Conservation (phyloP, 2,113 vertebrate genomes). For the Phylloscopus whistleri region DNA sequence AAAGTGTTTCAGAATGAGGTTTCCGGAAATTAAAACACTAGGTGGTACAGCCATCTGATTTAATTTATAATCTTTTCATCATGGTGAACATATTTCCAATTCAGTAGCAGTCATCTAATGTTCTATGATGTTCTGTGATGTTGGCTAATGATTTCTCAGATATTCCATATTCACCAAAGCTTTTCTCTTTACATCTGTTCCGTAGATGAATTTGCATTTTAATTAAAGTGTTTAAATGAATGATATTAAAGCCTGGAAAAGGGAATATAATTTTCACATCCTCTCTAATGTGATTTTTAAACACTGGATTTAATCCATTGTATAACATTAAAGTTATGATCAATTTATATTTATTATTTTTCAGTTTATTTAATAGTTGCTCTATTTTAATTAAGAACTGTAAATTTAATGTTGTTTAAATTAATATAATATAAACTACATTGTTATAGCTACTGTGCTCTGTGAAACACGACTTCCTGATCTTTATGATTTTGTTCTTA, state of each 20-base stretch:
- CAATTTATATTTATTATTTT: neutral
- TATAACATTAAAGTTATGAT: neutral
- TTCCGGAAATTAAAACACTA: slow-evolving; percentile 65
- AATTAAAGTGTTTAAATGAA: slow-evolving; percentile 31
- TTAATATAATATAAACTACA: neutral
- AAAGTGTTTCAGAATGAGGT: slow-evolving; percentile 47
- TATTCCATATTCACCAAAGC: slow-evolving; percentile 41
- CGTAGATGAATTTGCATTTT: slow-evolving; percentile 62
- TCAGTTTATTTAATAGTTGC: neutral
- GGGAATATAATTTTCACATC: slow-evolving; percentile 25
- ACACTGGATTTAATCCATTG: neutral
- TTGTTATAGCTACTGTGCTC: neutral
- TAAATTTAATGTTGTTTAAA: neutral
- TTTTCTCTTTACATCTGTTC: slow-evolving; percentile 50
- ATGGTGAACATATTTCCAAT: slow-evolving; percentile 2
- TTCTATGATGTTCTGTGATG: slow-evolving; percentile 3
- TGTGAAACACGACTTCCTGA: neutral
- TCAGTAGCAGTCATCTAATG: slow-evolving; percentile 24
- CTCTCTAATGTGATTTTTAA: slow-evolving; percentile 6
- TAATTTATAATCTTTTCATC: slow-evolving; percentile 51
- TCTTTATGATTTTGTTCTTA: neutral
- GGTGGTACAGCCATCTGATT: neutral
- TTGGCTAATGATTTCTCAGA: slow-evolving; percentile 47
- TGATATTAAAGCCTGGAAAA: slow-evolving; percentile 14
- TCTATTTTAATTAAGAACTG: slow-evolving; percentile 20